A percentile compares a stretch with the other conserved stretches of the same genome.
Evolutionary conservation across 2,113 vertebrate species (phyloP).

Genomic region (Nothocercus julius): DNA sequence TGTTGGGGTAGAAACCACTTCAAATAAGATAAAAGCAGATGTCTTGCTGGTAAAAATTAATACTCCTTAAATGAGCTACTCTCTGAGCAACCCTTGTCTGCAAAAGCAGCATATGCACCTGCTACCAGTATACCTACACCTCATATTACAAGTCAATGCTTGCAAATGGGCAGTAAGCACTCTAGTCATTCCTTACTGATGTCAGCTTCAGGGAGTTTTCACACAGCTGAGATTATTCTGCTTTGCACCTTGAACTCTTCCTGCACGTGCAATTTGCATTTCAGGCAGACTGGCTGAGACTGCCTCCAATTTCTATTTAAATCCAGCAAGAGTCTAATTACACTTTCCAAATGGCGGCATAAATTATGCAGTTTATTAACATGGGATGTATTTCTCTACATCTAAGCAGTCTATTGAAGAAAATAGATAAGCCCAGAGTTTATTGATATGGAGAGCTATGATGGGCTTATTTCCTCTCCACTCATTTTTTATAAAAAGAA

Average conservation of each 20-base stretch:
- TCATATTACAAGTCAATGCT: not conserved
- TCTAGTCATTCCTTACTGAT: not conserved
- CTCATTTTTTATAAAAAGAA: too few relatives aligned
- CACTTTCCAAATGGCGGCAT: not conserved
- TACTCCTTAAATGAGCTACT: not conserved
- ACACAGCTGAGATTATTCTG: not conserved
- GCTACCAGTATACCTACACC: not conserved
- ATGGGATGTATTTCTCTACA: not conserved
- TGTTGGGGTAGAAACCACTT: not conserved
- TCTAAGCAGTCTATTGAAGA: not conserved
- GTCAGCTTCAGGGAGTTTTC: not conserved
- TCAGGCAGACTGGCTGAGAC: not conserved
- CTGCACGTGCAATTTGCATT: not conserved
- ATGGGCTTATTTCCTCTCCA: not conserved
- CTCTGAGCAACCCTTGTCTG: not conserved
- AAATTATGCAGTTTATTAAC: not conserved
- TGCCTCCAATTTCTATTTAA: not conserved
- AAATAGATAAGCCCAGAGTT: not conserved
- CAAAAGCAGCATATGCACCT: not conserved
- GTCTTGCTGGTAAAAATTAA: not conserved
- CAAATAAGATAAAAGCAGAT: not conserved
- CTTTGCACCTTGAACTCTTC: not conserved
- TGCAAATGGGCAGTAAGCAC: not conserved
- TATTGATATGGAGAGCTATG: not conserved
- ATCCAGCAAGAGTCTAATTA: not conserved